These are phyloP conservation scores for Drosophila repletoides DNA, from an alignment of 1,140 invertebrate species.

Conservation along the genomic window DNA sequence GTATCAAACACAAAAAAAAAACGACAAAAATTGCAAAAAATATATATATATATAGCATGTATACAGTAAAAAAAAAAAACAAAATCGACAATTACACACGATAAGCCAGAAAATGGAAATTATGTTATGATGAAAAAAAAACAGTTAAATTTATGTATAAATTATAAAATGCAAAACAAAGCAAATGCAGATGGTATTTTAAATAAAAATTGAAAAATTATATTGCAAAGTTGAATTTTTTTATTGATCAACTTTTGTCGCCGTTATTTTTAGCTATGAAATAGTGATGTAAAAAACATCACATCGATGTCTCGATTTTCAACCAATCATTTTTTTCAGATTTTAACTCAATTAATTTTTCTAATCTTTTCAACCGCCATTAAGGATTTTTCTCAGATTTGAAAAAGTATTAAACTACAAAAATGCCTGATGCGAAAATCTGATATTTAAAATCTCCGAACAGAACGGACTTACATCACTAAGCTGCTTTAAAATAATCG, in stretches of 20 bases:
- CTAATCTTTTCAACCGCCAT: too few species aligned
- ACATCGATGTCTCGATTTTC: too few species aligned
- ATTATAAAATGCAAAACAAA: conserved; percentile 31
- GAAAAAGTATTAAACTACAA: too few species aligned
- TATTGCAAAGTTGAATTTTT: not conserved
- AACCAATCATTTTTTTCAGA: too few species aligned
- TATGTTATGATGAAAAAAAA: conserved; percentile 39
- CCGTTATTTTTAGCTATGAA: too few species aligned
- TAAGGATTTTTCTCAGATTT: too few species aligned
- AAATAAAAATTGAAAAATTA: conserved; percentile 47
- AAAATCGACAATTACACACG: conserved; percentile 21
- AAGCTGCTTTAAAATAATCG: too few species aligned
- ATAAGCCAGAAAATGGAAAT: conserved; percentile 27
- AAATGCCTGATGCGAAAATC: too few species aligned
- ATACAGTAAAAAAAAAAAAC: conserved; percentile 28
- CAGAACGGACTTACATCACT: too few species aligned
- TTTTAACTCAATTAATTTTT: too few species aligned
- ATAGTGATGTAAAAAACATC: too few species aligned
- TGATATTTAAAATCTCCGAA: too few species aligned
- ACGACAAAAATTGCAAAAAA: conserved; percentile 6
- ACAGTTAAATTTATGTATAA: conserved; percentile 58
- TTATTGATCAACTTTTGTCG: not conserved
- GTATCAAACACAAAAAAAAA: conserved; percentile 35
- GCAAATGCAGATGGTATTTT: conserved; percentile 43
- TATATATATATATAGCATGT: conserved; percentile 28